These are phyloP conservation scores for Sebastes melanostomus DNA, from an alignment of 2,797 vertebrate genomes.

Conservation along the genomic window DNA sequence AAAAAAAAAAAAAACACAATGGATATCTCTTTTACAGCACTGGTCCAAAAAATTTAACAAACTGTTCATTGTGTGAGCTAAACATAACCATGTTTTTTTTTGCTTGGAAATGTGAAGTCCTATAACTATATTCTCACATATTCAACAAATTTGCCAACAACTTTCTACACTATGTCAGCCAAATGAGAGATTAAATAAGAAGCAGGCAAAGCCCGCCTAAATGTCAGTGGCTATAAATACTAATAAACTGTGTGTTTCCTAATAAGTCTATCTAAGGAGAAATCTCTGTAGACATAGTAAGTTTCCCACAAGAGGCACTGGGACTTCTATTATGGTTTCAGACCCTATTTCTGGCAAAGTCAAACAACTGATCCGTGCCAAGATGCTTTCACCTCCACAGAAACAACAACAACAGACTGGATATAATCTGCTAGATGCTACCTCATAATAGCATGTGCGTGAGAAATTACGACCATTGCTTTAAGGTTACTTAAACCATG, in stretches of 20 bases:
- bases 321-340: neutral
- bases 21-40: neutral
- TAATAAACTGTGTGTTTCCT: neutral
- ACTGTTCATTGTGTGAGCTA: neutral
- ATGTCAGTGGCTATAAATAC: neutral
- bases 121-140: neutral
- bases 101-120: neutral
- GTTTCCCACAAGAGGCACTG: slow-evolving; percentile 14
- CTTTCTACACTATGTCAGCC: too few relatives aligned
- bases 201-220: neutral
- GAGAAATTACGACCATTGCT: slow-evolving; percentile 8
- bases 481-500: neutral
- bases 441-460: slow-evolving; percentile 16
- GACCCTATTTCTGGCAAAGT: slow-evolving; percentile 9
- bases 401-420: slow-evolving; percentile 8
- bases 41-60: neutral
- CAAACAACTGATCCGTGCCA: slow-evolving; percentile 15
- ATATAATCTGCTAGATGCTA: neutral
- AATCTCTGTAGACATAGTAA: neutral
- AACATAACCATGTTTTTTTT: neutral
- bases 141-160: neutral
- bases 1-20: neutral
- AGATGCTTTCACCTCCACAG: slow-evolving; percentile 9
- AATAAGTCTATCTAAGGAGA: neutral
- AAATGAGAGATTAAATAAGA: neutral